Conservation (phyloP, 1,140 invertebrate species). For the Zaprionus tsacasi region DNA sequence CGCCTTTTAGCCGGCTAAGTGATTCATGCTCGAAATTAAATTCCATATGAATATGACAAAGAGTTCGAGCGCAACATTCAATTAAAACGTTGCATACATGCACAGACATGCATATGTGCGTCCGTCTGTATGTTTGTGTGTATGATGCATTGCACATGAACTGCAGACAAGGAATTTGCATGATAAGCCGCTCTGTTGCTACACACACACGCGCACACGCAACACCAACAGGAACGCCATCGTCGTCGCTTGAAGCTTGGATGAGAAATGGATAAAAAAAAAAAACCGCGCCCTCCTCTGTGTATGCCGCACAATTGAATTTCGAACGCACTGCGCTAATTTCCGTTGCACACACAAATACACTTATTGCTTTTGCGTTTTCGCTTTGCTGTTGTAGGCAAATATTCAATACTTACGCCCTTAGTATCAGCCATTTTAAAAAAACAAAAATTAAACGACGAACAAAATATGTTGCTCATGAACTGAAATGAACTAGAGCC, state of each 20-base stretch:
- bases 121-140: slow-evolving; percentile 7
- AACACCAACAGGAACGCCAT: slow-evolving; percentile 36
- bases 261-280: slow-evolving; percentile 17
- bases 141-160: slow-evolving; percentile 19
- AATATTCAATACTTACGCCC: slow-evolving; percentile 71
- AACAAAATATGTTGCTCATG: slow-evolving; percentile 67
- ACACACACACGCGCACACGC: slow-evolving; percentile 6
- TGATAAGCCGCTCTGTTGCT: slow-evolving; percentile 40
- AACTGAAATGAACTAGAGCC: slow-evolving; percentile 51
- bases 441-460: slow-evolving; percentile 74
- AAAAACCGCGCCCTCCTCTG: slow-evolving; percentile 37
- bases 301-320: neutral
- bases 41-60: neutral
- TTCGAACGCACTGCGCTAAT: no score
- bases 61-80: slow-evolving; percentile 7
- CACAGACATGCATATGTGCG: slow-evolving; percentile 10
- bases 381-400: slow-evolving; percentile 2
- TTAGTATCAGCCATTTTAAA: slow-evolving; percentile 83
- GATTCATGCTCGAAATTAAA: slow-evolving; percentile 18
- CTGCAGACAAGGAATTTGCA: slow-evolving; percentile 48
- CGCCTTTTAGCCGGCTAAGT: slow-evolving; percentile 40
- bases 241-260: slow-evolving; percentile 29
- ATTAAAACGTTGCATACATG: slow-evolving; percentile 18
- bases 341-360: neutral
- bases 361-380: slow-evolving; percentile 4